Percentiles rank a stretch among this genome's conserved stretches.
Conservation (phyloP, 2,113 vertebrate genomes). For the Siphamia tubifer region DNA sequence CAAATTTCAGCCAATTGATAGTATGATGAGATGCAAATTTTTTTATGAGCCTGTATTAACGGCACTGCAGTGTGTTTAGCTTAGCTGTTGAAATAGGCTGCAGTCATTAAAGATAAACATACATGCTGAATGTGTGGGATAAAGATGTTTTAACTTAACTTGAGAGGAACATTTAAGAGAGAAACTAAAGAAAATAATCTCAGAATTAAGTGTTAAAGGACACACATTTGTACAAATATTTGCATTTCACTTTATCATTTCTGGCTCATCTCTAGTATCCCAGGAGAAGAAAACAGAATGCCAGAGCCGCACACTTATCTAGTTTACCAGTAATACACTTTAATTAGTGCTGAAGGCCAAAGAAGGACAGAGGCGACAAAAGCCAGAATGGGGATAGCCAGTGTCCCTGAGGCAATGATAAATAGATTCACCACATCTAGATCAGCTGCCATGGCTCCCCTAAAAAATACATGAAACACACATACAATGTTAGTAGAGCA, state of each 20-base stretch:
- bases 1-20: background rate
- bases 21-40: background rate
- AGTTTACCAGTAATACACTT: slow-evolving; percentile 95
- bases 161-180: background rate
- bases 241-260: too few species aligned
- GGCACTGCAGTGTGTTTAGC: background rate
- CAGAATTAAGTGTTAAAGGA: too few species aligned
- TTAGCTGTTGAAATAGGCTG: background rate
- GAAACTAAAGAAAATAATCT: background rate
- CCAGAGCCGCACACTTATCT: background rate
- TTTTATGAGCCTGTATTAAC: background rate
- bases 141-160: background rate
- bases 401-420: slow-evolving; percentile 85
- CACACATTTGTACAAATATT: too few species aligned
- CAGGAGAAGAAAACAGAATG: background rate
- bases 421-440: slow-evolving; percentile 90
- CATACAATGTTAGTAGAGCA: background rate
- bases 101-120: too few species aligned
- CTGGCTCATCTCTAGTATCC: background rate
- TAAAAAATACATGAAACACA: slow-evolving; percentile 7
- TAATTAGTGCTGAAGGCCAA: slow-evolving; percentile 92
- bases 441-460: slow-evolving; percentile 81
- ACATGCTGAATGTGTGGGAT: background rate
- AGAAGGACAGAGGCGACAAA: slow-evolving; percentile 91
- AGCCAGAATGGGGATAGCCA: slow-evolving; percentile 91